Conservation (phyloP, 2,888 invertebrate genomes). For the Aradus depressus region DNA sequence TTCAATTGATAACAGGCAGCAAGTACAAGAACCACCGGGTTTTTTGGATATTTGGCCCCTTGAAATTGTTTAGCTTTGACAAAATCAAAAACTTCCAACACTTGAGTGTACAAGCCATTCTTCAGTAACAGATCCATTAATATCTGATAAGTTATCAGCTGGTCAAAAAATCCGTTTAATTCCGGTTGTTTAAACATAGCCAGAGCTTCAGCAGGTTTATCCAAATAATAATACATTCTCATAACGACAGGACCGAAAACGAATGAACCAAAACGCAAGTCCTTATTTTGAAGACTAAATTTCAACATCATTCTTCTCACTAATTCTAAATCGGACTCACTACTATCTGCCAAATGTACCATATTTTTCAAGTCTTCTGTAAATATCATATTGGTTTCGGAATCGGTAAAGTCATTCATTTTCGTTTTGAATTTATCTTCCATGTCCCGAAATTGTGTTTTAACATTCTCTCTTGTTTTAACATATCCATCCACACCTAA, state of each 20-base stretch:
- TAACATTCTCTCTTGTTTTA: constrained; percentile 42
- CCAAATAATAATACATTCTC: constrained; percentile 60
- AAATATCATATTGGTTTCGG: constrained; percentile 56
- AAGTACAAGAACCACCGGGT: constrained; percentile 51
- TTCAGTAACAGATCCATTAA: constrained; percentile 59
- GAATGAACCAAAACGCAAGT: constrained; percentile 65
- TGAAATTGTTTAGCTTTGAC: constrained; percentile 50
- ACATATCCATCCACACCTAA: constrained; percentile 53
- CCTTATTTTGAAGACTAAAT: constrained; percentile 51
- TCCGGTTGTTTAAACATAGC: constrained; percentile 51
- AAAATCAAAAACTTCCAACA: constrained; percentile 50
- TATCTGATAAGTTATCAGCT: constrained; percentile 53
- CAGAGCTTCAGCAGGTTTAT: constrained; percentile 55
- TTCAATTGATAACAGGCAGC: constrained; percentile 72
- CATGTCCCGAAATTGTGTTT: constrained; percentile 50
- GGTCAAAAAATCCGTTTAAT: constrained; percentile 58
- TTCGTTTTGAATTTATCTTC: constrained; percentile 55
- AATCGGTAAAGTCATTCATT: constrained; percentile 52
- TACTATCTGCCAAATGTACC: constrained; percentile 54
- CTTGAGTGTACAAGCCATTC: constrained; percentile 53
- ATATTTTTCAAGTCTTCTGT: constrained; percentile 78
- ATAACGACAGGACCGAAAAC: constrained; percentile 73
- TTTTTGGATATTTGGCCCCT: constrained; percentile 55
- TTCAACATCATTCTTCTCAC: constrained; percentile 57
- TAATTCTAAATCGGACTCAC: constrained; percentile 49